Evolutionary conservation across 53 echinoderm and acorn worm species (phyloP).

Genomic region (Paracentrotus lividus): DNA sequence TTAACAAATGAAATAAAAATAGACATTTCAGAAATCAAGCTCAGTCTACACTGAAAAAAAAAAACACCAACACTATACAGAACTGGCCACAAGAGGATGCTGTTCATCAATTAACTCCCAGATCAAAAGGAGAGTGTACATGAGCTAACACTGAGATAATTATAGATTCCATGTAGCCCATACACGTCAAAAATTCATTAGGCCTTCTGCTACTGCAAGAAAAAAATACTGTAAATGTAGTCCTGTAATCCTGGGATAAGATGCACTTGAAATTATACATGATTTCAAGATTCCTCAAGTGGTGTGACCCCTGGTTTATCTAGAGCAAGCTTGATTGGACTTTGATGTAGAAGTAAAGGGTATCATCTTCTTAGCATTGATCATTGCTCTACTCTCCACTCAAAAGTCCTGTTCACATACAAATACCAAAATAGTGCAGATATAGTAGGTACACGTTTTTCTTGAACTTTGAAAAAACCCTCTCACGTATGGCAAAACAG

Average conservation of each 20-base stretch:
- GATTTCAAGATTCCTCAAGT: too few relatives aligned
- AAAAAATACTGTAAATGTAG: neutral
- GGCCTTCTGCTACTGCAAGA: neutral
- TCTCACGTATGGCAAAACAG: too few relatives aligned
- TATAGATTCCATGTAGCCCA: neutral
- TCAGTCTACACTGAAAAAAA: neutral
- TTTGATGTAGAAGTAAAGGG: neutral
- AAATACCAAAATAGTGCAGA: too few relatives aligned
- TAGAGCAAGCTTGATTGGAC: neutral
- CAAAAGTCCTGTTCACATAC: too few relatives aligned
- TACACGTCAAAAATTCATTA: neutral
- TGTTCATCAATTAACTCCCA: slow-evolving; percentile 3
- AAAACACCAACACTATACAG: neutral
- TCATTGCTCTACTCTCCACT: neutral
- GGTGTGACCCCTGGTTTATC: neutral
- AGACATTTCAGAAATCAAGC: neutral
- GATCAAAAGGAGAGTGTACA: neutral
- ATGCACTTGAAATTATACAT: neutral
- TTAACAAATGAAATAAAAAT: too few relatives aligned
- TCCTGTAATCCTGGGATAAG: neutral
- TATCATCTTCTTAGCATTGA: neutral
- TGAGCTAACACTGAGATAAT: neutral
- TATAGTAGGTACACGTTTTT: too few relatives aligned
- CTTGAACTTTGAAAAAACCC: too few relatives aligned
- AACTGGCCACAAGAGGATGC: slow-evolving; percentile 23